Evolutionary conservation across 2,888 invertebrate genomes (phyloP).

Genomic region (Cheilosia urbana): DNA sequence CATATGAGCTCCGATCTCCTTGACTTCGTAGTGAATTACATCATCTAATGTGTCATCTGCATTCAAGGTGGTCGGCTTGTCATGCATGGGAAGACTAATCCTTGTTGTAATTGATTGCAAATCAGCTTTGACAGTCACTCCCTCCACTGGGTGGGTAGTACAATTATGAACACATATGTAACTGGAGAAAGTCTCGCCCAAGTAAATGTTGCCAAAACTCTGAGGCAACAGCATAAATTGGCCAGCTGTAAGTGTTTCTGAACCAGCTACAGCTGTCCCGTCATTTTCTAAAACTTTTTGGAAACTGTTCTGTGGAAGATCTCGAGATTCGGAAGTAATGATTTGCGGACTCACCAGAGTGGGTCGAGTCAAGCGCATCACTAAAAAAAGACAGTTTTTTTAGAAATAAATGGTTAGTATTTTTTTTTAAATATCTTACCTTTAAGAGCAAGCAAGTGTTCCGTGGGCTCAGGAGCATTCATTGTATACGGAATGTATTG

Average conservation of each 20-base stretch:
- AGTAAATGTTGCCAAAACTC: slow-evolving; percentile 98
- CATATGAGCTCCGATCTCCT: slow-evolving; percentile 99
- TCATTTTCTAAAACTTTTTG: slow-evolving; percentile 92
- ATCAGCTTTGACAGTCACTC: slow-evolving; percentile 89
- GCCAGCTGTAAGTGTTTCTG: slow-evolving; percentile 90
- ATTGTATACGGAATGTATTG: slow-evolving; percentile 73
- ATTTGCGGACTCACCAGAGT: slow-evolving; percentile 92
- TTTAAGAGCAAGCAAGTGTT: slow-evolving; percentile 83
- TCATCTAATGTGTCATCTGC: slow-evolving; percentile 96
- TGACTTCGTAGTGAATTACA: slow-evolving; percentile 99
- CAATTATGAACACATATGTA: slow-evolving; percentile 99
- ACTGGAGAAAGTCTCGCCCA: slow-evolving; percentile 99
- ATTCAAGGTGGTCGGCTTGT: slow-evolving; percentile 86
- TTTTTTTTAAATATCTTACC: slow-evolving; percentile 76
- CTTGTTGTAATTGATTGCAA: slow-evolving; percentile 96
- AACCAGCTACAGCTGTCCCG: slow-evolving; percentile 91
- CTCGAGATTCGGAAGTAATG: slow-evolving; percentile 93
- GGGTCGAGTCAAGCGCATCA: slow-evolving; percentile 97
- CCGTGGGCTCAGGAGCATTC: slow-evolving; percentile 80
- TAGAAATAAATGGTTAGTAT: too few species aligned
- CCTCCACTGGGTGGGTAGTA: slow-evolving; percentile 89
- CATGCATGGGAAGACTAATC: slow-evolving; percentile 91
- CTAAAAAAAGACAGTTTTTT: slow-evolving; percentile 82
- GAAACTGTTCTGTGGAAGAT: slow-evolving; percentile 92
- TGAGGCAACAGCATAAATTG: slow-evolving; percentile 97